Percentiles rank a stretch among this genome's conserved stretches.
phyloP scores from a whole-genome alignment of 1,140 invertebrate genomes.

The Battus philenor region DNA sequence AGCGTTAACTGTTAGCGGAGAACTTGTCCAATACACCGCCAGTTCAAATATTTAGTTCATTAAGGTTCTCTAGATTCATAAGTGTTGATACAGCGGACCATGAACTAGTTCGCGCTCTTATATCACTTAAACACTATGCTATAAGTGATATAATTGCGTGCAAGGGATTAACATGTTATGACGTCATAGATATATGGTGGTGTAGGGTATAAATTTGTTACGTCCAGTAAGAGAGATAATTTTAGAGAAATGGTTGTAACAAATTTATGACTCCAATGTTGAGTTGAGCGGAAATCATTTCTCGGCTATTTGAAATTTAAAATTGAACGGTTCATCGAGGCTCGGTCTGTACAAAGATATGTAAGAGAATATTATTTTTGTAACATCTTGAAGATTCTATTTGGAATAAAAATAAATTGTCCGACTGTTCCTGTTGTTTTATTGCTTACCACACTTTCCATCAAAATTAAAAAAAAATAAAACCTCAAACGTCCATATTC shows the following conservation, averaged over 20 bases:
- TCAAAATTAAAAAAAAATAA: too few relatives aligned
- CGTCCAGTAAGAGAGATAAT: too few relatives aligned
- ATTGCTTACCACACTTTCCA: slow-evolving; percentile 13
- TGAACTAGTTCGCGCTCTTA: neutral
- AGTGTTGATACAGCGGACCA: slow-evolving; percentile 13
- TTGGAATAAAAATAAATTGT: slow-evolving; percentile 26
- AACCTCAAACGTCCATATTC: too few relatives aligned
- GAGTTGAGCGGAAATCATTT: neutral
- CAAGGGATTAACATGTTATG: neutral
- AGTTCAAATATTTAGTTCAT: slow-evolving; percentile 3
- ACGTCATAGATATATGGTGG: slow-evolving; percentile 8
- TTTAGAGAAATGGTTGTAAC: neutral
- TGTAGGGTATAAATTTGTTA: slow-evolving; percentile 1
- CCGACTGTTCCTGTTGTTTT: slow-evolving; percentile 21
- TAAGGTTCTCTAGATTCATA: neutral
- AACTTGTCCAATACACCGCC: slow-evolving; percentile 4
- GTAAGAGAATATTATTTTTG: slow-evolving; percentile 37
- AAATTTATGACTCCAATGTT: neutral
- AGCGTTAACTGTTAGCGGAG: too few relatives aligned
- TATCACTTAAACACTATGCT: slow-evolving; percentile 1
- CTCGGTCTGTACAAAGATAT: slow-evolving; percentile 35
- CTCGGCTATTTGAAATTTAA: neutral
- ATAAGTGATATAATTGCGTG: slow-evolving; percentile 8
- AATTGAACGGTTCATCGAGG: slow-evolving; percentile 18
- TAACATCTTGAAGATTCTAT: slow-evolving; percentile 28